Percentiles rank a stretch among this genome's conserved stretches.
phyloP scores from a whole-genome alignment of 2,113 vertebrate species.

The Haemorhous mexicanus region DNA sequence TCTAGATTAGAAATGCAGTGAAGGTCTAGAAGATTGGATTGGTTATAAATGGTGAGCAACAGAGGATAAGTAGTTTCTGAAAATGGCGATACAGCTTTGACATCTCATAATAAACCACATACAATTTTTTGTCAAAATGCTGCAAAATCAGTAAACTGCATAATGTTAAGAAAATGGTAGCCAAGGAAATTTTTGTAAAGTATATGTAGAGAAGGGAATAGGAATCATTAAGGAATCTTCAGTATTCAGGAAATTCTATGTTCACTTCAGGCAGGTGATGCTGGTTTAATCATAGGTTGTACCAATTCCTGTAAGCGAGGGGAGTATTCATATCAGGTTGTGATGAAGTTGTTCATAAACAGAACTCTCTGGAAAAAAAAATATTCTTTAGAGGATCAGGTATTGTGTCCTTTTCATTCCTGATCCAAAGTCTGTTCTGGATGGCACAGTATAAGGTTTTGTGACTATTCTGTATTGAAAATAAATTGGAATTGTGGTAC shows the following conservation, averaged over 20 bases:
- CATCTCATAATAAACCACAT: conserved; percentile 38
- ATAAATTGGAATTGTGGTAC: neutral
- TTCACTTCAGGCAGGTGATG: neutral
- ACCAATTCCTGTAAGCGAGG: neutral
- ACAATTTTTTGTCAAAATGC: conserved; percentile 9
- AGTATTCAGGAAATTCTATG: neutral
- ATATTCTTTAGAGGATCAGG: neutral
- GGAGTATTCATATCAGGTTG: neutral
- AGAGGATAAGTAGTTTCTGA: conserved; percentile 69
- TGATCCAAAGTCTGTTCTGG: neutral
- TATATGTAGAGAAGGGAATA: neutral
- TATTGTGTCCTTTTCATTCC: neutral
- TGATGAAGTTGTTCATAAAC: neutral
- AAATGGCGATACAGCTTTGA: conserved; percentile 52
- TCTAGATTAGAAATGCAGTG: conserved; percentile 74
- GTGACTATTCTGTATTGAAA: neutral
- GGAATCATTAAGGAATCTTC: conserved; percentile 5
- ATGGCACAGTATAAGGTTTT: neutral
- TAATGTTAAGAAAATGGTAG: neutral
- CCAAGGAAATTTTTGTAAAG: neutral
- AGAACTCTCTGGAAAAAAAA: neutral
- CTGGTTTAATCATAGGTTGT: neutral
- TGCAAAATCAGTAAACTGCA: conserved; percentile 52
- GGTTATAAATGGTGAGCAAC: conserved; percentile 68
- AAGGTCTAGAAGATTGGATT: conserved; percentile 68